phyloP scores from a whole-genome alignment of 2,113 vertebrate species.

The Rhagologus leucostigma region DNA sequence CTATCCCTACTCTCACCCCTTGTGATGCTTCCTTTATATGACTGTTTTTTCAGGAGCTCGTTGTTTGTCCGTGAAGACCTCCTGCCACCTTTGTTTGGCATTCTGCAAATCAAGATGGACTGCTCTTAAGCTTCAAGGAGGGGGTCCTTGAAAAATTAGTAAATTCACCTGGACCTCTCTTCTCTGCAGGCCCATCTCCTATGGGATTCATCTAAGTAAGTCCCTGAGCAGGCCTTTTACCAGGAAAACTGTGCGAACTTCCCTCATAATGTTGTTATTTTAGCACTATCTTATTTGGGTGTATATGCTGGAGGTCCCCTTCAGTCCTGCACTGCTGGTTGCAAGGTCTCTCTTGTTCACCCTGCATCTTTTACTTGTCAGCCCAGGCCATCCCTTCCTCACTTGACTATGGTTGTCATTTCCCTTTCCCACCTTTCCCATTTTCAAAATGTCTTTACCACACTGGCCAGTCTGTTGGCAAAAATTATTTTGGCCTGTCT shows the following conservation, averaged over 20 bases:
- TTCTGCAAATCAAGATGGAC: not conserved
- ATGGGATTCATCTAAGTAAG: not conserved
- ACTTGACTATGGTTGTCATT: not conserved
- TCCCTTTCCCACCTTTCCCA: not conserved
- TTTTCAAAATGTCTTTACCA: not conserved
- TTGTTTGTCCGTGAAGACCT: not conserved
- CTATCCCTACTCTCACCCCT: not conserved
- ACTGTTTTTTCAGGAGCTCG: not conserved
- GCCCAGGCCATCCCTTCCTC: not conserved
- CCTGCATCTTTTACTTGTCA: not conserved
- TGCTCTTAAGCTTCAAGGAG: not conserved
- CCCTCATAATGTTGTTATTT: not conserved
- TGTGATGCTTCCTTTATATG: not conserved
- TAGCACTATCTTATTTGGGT: not conserved
- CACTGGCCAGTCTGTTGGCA: not conserved
- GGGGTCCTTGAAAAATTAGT: not conserved
- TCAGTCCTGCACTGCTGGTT: not conserved
- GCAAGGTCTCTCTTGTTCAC: not conserved
- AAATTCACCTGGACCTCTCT: not conserved
- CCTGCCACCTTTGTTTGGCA: not conserved
- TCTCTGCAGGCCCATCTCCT: not conserved
- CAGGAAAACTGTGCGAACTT: not conserved
- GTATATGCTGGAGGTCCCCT: not conserved
- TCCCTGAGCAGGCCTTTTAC: not conserved
- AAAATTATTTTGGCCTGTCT: not conserved